Evolutionary conservation across 1,140 invertebrate genomes (phyloP).

Genomic region (Stratiolaelaps scimitus): DNA sequence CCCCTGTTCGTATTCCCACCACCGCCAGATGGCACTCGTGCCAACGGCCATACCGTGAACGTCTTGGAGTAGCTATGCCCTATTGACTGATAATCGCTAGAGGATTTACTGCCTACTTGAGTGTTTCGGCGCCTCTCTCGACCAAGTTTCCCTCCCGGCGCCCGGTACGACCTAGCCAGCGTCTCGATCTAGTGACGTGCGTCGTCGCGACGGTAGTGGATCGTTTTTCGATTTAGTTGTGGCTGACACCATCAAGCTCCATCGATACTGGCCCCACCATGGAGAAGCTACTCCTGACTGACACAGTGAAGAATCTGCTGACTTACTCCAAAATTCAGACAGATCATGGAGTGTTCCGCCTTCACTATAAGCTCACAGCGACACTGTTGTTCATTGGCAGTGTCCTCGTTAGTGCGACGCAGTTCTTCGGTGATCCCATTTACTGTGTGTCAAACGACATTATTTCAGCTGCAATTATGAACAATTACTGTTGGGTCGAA

Average conservation of each 20-base stretch:
- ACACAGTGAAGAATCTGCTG: conserved; percentile 31
- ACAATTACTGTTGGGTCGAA: conserved; percentile 31
- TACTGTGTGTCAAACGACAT: conserved; percentile 26
- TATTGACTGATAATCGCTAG: too few species aligned
- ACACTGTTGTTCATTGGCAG: conserved; percentile 13
- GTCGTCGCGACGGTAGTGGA: too few species aligned
- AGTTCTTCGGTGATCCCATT: conserved; percentile 32
- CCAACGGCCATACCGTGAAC: too few species aligned
- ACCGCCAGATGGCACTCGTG: too few species aligned
- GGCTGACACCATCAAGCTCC: too few species aligned
- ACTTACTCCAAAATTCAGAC: conserved; percentile 10
- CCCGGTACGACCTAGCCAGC: too few species aligned
- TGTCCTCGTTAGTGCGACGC: conserved; percentile 28
- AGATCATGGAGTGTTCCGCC: conserved; percentile 30
- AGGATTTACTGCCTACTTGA: conserved; percentile 28
- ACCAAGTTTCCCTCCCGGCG: too few species aligned
- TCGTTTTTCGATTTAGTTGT: too few species aligned
- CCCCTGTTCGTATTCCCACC: too few species aligned
- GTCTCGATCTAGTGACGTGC: too few species aligned
- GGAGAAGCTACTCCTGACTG: conserved; percentile 29
- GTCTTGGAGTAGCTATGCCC: too few species aligned
- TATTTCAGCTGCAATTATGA: conserved; percentile 4
- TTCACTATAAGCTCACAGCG: conserved; percentile 31
- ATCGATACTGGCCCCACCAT: not conserved
- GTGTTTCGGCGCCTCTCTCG: not conserved